phyloP scores from a whole-genome alignment of 2,113 vertebrate genomes.

The Erinaceus europaeus region DNA sequence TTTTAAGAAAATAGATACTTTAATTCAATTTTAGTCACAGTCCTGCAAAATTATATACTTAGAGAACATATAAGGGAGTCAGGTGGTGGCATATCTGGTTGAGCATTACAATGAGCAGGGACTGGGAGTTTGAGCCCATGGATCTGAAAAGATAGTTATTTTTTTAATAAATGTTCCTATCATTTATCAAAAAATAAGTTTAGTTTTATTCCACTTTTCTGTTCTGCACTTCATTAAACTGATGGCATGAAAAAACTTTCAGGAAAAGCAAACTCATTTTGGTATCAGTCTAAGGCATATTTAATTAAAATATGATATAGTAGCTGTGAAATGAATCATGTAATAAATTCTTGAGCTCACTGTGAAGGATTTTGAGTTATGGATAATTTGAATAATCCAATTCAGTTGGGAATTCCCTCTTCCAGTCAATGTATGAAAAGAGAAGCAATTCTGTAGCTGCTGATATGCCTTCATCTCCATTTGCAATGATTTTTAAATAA shows the following conservation, averaged over 20 bases:
- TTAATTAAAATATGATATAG: slow-evolving; percentile 58
- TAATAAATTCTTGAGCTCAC: slow-evolving; percentile 49
- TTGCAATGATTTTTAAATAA: slow-evolving; percentile 35
- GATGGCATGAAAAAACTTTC: neutral
- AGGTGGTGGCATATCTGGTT: too few species aligned
- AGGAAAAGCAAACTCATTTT: slow-evolving; percentile 33
- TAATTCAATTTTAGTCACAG: neutral
- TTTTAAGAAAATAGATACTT: neutral
- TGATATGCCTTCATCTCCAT: slow-evolving; percentile 1
- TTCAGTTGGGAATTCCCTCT: slow-evolving; percentile 18
- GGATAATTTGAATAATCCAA: slow-evolving; percentile 59
- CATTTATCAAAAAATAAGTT: neutral
- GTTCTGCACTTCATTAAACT: neutral
- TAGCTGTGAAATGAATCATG: slow-evolving; percentile 43
- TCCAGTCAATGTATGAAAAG: neutral
- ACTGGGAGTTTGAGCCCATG: too few species aligned
- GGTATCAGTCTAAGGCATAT: slow-evolving; percentile 37
- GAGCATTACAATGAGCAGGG: too few species aligned
- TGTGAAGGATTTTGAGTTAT: slow-evolving; percentile 48
- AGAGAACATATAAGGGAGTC: too few species aligned
- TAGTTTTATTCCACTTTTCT: neutral
- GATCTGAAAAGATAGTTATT: too few species aligned
- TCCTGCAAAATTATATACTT: neutral
- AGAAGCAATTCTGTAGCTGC: neutral
- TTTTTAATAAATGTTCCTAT: neutral